Base-by-base conservation (phyloP, 2,888 invertebrate genomes). In the Cacoxenus indagator region DNA sequence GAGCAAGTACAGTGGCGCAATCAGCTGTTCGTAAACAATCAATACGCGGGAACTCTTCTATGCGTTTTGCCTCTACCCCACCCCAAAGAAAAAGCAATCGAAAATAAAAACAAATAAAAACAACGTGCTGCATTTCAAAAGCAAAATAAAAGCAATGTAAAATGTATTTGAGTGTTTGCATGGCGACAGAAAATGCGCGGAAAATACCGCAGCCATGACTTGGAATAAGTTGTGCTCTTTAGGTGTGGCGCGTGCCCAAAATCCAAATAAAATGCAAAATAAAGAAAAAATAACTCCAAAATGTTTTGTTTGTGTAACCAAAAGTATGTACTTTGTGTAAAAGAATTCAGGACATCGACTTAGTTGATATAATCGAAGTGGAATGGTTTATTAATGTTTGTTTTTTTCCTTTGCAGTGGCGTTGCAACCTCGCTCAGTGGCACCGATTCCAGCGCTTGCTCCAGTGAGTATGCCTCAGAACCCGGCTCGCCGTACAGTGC, bases 401-500 rank as follows among this genome's bases (percentile, higher is more conserved):
- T 29, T 11, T 11, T 71, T 22, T 31, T 64, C 64, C 76, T 78
- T 92, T 92, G 31, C 91, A 95, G 95, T 91, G 95, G 96, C 78
- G 95, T 95, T 85, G 95, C 94, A 86, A 92, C 93, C 86, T 90
- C 93, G 85, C 89, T 93, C 86, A 93, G 94, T 89, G 92, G 93
- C 81, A 91, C 93, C 72, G 94, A 94, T 81, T 81, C 80, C 73
- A 81, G 92, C 88, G 90, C 91, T 75, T 91, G 92, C 83, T 92
- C 91, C 83, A 95, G 95, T 89, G 85, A 85, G 82, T 95, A 95
- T 89, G 94, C 95, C 88, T 94, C 95, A 80, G 95, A 95, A 88
- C 95, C 95, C 68, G 93, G 94, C 75, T 95, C 95, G 70, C 95
- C 95, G 79, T 94, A 92, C 89, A 95, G 87, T 88, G 84, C 78